phyloP scores from a whole-genome alignment of 1,140 invertebrate genomes.

The Cyclina sinensis region DNA sequence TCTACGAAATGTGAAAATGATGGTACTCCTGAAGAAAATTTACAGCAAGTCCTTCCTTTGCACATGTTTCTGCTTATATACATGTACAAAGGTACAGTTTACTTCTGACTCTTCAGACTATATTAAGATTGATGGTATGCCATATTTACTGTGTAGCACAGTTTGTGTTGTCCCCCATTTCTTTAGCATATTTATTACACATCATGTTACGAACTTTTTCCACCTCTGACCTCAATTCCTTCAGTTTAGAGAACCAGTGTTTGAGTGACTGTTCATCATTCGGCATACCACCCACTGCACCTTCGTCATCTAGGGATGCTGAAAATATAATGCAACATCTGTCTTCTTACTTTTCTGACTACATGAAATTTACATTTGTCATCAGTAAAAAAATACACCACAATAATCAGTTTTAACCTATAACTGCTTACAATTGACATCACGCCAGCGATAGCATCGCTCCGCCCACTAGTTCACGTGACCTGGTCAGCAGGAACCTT shows the following conservation, averaged over 20 bases:
- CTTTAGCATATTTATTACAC: slow-evolving; percentile 84
- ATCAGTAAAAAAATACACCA: no score
- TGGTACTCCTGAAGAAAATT: no score
- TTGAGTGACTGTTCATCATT: slow-evolving; percentile 75
- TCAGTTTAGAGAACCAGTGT: slow-evolving; percentile 79
- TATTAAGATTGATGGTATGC: neutral
- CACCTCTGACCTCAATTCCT: slow-evolving; percentile 79
- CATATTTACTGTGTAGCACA: slow-evolving; percentile 79
- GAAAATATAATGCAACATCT: slow-evolving; percentile 36
- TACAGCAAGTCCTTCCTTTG: no score
- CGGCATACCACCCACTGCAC: neutral
- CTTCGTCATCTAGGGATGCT: slow-evolving; percentile 45
- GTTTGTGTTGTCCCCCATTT: slow-evolving; percentile 83
- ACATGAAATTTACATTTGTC: no score
- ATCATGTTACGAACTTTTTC: slow-evolving; percentile 80
- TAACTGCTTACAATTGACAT: no score
- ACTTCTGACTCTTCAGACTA: neutral
- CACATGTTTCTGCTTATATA: neutral
- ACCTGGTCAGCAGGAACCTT: no score
- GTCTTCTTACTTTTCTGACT: no score
- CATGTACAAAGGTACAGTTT: neutral
- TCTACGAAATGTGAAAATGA: no score
- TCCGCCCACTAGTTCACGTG: no score
- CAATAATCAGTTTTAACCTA: no score
- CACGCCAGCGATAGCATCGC: no score